A percentile compares a stretch with the other conserved stretches of the same genome.
These are phyloP conservation scores for Aleiodes testaceus DNA, from an alignment of 2,888 invertebrate genomes.

Conservation along the genomic window DNA sequence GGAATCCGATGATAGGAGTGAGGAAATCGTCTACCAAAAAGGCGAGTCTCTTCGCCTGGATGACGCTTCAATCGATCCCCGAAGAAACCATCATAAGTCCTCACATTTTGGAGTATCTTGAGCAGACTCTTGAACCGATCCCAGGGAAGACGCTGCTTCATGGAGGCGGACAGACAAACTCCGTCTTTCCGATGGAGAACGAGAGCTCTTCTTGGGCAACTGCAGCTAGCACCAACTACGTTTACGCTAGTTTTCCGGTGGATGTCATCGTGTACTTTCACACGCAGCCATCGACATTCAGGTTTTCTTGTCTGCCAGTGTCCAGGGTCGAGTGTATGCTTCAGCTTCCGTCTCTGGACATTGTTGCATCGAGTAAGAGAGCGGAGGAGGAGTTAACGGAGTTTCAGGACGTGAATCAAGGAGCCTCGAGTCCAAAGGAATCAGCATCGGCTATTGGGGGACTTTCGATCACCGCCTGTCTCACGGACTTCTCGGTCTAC, in stretches of 20 bases:
- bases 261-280: constrained; percentile 99
- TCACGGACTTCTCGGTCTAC: constrained; percentile 97
- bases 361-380: constrained; percentile 96
- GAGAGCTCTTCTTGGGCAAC: constrained; percentile 70
- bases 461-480: constrained; percentile 94
- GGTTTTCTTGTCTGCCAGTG: constrained; percentile 94
- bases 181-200: constrained; percentile 64
- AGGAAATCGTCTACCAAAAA: constrained; percentile 84
- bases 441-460: constrained; percentile 84
- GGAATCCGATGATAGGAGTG: constrained; percentile 61
- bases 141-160: constrained; percentile 76
- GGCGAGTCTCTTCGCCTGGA: constrained; percentile 94
- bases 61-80: constrained; percentile 96
- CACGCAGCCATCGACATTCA: constrained; percentile 97
- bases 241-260: constrained; percentile 96
- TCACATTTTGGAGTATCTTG: constrained; percentile 96
- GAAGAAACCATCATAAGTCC: constrained; percentile 98
- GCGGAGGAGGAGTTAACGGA: constrained; percentile 81
- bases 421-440: constrained; percentile 58
- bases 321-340: constrained; percentile 97
- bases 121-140: constrained; percentile 97
- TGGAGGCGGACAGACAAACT: constrained; percentile 61
- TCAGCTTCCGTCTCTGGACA: constrained; percentile 95
- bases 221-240: constrained; percentile 76
- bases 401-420: constrained; percentile 53